These are phyloP conservation scores for Neolamprologus modestus DNA, from an alignment of 2,113 vertebrate species.

Conservation along the genomic window DNA sequence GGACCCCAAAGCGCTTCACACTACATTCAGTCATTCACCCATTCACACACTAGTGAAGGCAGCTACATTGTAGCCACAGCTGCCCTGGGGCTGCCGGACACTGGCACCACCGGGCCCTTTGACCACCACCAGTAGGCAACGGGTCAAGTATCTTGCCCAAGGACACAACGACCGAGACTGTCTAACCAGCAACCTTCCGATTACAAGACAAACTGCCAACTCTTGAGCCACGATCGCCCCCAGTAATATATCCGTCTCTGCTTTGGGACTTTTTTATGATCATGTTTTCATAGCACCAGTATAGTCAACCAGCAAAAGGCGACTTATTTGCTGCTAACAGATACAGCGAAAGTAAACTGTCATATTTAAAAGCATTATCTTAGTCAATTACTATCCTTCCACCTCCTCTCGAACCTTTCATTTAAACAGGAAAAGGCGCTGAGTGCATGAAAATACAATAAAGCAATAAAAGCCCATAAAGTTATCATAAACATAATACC, in stretches of 20 bases:
- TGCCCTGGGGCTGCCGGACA: fast-evolving
- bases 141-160: background rate
- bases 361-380: background rate
- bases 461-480: background rate
- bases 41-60: background rate
- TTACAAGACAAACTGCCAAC: background rate
- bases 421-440: background rate
- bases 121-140: background rate
- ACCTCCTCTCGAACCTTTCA: background rate
- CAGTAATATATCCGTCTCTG: background rate
- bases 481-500: background rate
- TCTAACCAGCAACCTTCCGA: fast-evolving
- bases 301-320: background rate
- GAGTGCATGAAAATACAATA: background rate
- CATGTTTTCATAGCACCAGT: background rate
- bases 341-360: background rate
- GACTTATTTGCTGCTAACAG: background rate
- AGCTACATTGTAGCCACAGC: background rate
- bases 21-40: background rate
- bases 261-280: background rate
- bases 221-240: fast-evolving
- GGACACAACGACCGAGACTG: background rate
- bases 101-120: fast-evolving
- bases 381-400: background rate
- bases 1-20: fast-evolving